Percentiles rank a stretch among this genome's conserved stretches.
Conservation (phyloP, 2,888 invertebrate genomes). For the Andrena chrysosceles region DNA sequence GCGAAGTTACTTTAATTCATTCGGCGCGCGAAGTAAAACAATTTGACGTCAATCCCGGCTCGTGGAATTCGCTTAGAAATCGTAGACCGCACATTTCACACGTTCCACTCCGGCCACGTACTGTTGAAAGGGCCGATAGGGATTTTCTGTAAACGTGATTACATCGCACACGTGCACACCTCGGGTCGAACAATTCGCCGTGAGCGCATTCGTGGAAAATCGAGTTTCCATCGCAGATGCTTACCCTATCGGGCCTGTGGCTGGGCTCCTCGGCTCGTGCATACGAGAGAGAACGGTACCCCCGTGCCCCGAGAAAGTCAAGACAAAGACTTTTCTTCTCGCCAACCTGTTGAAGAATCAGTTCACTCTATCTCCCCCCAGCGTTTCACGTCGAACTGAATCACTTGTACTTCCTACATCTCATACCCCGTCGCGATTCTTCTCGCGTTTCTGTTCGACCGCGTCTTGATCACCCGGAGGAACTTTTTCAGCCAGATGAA, state of each 20-base stretch:
- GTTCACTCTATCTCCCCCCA: slow-evolving; percentile 43
- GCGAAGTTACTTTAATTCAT: slow-evolving; percentile 49
- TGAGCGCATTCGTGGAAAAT: slow-evolving; percentile 74
- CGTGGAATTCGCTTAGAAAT: slow-evolving; percentile 48
- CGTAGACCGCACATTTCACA: slow-evolving; percentile 45
- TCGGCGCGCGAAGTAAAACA: slow-evolving; percentile 42
- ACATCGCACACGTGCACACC: slow-evolving; percentile 65
- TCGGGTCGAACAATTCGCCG: slow-evolving; percentile 67
- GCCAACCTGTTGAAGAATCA: slow-evolving; percentile 77
- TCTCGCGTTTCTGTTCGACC: not conserved
- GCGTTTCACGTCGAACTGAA: slow-evolving; percentile 32
- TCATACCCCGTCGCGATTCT: not conserved
- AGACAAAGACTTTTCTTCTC: slow-evolving; percentile 75
- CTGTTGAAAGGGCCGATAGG: slow-evolving; percentile 66
- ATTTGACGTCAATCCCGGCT: slow-evolving; percentile 52
- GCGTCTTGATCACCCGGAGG: not conserved
- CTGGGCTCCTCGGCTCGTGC: slow-evolving; percentile 61
- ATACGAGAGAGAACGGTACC: slow-evolving; percentile 58
- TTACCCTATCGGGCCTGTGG: slow-evolving; percentile 68
- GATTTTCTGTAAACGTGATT: slow-evolving; percentile 74
- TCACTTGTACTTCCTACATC: slow-evolving; percentile 22
- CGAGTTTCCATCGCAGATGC: slow-evolving; percentile 77
- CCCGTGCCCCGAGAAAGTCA: slow-evolving; percentile 62
- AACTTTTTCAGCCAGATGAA: not conserved
- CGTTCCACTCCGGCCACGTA: slow-evolving; percentile 42